phyloP scores from a whole-genome alignment of 2,113 vertebrate genomes.

The Barnardius zonarius region DNA sequence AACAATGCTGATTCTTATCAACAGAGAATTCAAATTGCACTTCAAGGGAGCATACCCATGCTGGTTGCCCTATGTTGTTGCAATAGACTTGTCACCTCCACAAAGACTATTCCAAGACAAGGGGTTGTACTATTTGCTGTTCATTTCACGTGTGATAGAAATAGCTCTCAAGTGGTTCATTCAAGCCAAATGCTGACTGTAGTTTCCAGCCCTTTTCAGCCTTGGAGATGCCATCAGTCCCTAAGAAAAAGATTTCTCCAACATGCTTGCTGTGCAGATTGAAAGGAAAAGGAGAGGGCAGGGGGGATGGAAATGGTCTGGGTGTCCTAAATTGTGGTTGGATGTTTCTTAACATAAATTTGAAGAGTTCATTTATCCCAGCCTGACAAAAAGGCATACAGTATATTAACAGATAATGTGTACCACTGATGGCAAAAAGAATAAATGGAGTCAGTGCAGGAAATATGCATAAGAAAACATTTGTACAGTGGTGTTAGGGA shows the following conservation, averaged over 20 bases:
- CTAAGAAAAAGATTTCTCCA: neutral
- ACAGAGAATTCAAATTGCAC: neutral
- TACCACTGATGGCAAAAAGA: neutral
- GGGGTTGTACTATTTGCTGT: neutral
- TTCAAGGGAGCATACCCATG: neutral
- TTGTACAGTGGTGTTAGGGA: neutral
- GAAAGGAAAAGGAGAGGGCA: neutral
- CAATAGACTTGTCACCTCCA: neutral
- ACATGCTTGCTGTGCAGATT: accelerated
- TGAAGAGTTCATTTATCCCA: neutral
- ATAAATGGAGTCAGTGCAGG: neutral
- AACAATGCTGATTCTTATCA: neutral
- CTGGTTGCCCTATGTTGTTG: neutral
- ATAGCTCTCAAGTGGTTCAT: neutral
- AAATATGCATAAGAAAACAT: neutral
- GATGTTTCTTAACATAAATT: neutral
- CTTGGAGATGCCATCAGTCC: neutral
- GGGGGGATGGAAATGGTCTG: neutral
- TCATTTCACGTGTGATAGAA: neutral
- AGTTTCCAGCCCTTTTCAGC: neutral
- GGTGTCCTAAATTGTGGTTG: neutral
- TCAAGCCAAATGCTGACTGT: neutral
- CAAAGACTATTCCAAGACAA: neutral
- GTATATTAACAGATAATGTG: neutral
- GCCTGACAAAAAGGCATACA: accelerated